Percentiles rank a stretch among this genome's conserved stretches.
phyloP scores from a whole-genome alignment of 2,888 invertebrate species.

The Capitulum mitella region DNA sequence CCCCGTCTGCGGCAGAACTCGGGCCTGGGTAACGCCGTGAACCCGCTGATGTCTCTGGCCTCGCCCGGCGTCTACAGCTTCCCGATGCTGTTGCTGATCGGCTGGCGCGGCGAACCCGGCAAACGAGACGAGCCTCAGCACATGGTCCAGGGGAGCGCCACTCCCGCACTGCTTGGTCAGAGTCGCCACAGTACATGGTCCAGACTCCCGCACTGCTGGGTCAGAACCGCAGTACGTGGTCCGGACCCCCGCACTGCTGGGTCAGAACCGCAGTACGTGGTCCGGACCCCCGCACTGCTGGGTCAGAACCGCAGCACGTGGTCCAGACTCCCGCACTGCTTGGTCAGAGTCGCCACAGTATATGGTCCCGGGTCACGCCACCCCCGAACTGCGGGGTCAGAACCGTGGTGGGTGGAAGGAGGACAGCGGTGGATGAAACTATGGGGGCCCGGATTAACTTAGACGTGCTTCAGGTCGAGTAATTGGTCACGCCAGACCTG shows the following conservation, averaged over 20 bases:
- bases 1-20: conserved; percentile 45
- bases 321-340: conserved; percentile 41
- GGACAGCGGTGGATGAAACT: too few species aligned
- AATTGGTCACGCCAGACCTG: too few species aligned
- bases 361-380: too few species aligned
- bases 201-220: background rate
- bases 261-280: background rate
- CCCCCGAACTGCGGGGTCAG: background rate
- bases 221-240: background rate
- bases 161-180: conserved; percentile 44
- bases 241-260: background rate
- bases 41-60: conserved; percentile 47
- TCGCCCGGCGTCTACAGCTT: conserved; percentile 46
- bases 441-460: too few species aligned
- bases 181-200: background rate
- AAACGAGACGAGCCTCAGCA: conserved; percentile 48
- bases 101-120: conserved; percentile 47
- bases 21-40: conserved; percentile 46
- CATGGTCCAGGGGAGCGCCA: conserved; percentile 45
- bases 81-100: conserved; percentile 46
- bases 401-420: too few species aligned
- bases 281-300: too few species aligned
- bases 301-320: too few species aligned
- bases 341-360: conserved; percentile 38
- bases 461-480: too few species aligned